These are phyloP conservation scores for Troides helena DNA, from an alignment of 2,888 invertebrate genomes.

Conservation along the genomic window DNA sequence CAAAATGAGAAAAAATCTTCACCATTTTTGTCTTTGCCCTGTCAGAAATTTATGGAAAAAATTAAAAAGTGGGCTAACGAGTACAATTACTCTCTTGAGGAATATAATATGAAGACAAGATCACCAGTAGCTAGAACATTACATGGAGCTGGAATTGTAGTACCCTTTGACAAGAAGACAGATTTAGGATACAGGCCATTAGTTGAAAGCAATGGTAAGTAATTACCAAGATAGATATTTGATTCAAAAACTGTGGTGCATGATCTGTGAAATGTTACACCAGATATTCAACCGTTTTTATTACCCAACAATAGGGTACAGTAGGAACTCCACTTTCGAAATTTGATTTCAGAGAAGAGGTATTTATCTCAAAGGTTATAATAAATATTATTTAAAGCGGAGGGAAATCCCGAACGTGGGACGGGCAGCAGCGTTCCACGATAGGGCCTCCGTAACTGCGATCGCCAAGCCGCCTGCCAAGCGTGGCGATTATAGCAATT, in stretches of 20 bases:
- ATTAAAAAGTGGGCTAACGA: conserved; percentile 83
- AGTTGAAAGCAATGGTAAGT: conserved; percentile 83
- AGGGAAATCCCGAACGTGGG: too few relatives aligned
- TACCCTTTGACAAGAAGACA: conserved; percentile 89
- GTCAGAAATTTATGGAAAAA: conserved; percentile 81
- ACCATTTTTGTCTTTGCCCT: conserved; percentile 83
- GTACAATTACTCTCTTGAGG: conserved; percentile 80
- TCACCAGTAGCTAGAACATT: conserved; percentile 86
- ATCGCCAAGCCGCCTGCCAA: too few relatives aligned
- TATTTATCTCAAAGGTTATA: too few relatives aligned
- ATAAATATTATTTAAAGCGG: too few relatives aligned
- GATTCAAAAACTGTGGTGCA: background rate
- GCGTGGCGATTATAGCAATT: too few relatives aligned
- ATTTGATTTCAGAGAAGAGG: too few relatives aligned
- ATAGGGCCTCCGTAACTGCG: too few relatives aligned
- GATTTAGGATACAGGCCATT: conserved; percentile 91
- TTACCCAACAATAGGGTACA: too few relatives aligned
- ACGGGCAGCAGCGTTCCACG: too few relatives aligned
- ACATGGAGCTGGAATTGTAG: conserved; percentile 91
- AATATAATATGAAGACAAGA: conserved; percentile 79
- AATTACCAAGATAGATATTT: background rate
- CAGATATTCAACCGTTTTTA: too few relatives aligned
- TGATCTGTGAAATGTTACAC: background rate
- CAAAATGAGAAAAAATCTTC: conserved; percentile 76
- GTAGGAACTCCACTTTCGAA: too few relatives aligned